A percentile compares a stretch with the other conserved stretches of the same genome.
Conservation (phyloP, 2,113 vertebrate species). For the Serinus canaria region DNA sequence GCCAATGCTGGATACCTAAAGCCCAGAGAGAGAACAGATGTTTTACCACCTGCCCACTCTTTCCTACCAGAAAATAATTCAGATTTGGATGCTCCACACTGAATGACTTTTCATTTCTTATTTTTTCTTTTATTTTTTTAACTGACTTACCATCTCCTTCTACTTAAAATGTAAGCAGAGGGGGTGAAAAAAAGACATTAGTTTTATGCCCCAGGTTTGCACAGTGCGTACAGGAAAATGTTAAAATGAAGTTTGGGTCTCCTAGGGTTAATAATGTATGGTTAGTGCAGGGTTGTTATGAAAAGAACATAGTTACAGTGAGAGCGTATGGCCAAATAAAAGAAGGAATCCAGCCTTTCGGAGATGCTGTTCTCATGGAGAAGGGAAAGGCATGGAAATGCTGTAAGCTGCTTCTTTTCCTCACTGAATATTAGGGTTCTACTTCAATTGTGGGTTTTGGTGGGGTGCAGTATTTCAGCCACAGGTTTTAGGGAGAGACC, state of each 20-base stretch:
- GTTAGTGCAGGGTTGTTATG: neutral
- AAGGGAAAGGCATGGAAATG: neutral
- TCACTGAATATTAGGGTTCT: neutral
- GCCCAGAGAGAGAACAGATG: conserved; percentile 58
- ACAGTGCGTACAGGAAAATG: conserved; percentile 3
- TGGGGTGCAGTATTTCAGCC: neutral
- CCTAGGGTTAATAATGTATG: conserved; percentile 21
- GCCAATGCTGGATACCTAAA: conserved; percentile 41
- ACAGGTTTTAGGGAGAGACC: neutral
- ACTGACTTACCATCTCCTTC: neutral
- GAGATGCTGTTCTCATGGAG: conserved; percentile 24
- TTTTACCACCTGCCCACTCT: conserved; percentile 42
- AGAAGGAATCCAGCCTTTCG: neutral
- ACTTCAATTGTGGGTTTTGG: neutral
- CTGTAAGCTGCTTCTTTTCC: neutral
- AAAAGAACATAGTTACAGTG: conserved; percentile 32
- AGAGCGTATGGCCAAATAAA: conserved; percentile 32
- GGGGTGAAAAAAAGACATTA: neutral
- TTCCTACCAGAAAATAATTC: conserved; percentile 28
- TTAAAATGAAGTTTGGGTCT: conserved; percentile 37
- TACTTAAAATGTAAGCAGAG: neutral
- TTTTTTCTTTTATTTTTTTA: neutral
- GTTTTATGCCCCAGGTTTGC: neutral
- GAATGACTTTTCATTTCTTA: neutral
- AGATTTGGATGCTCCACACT: neutral